phyloP scores from a whole-genome alignment of 1,140 invertebrate species.

The Papilio polytes region DNA sequence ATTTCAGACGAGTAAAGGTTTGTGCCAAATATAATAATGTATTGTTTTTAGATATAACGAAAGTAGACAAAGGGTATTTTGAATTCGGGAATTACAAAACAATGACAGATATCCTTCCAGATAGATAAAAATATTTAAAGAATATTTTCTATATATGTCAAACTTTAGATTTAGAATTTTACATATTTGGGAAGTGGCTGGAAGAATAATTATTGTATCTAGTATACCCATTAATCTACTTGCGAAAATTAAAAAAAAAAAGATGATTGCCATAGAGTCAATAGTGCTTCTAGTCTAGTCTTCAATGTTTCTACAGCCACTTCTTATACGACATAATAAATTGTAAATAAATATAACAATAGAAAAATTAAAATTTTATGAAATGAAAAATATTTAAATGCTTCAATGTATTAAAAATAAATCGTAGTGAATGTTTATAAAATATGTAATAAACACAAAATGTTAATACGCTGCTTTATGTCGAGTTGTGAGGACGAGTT shows the following conservation, averaged over 20 bases:
- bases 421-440: constrained; percentile 28
- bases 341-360: constrained; percentile 34
- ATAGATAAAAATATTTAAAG: constrained; percentile 32
- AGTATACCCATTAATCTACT: no score
- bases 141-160: constrained; percentile 31
- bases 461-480: constrained; percentile 52
- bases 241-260: no score
- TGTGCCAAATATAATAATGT: neutral
- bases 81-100: constrained; percentile 11
- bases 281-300: neutral
- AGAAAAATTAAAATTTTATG: neutral
- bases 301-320: constrained; percentile 8
- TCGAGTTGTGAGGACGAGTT: constrained; percentile 51
- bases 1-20: no score
- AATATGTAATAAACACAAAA: constrained; percentile 21
- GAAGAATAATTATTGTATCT: neutral
- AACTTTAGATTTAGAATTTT: neutral
- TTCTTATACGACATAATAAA: constrained; percentile 24
- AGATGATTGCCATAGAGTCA: neutral
- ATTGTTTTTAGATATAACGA: neutral
- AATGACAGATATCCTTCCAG: constrained; percentile 36
- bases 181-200: constrained; percentile 12
- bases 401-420: constrained; percentile 15
- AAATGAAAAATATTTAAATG: constrained; percentile 29
- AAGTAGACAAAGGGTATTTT: constrained; percentile 26